Conservation (phyloP, 2,888 invertebrate genomes). For the Ornithoptera alexandrae region DNA sequence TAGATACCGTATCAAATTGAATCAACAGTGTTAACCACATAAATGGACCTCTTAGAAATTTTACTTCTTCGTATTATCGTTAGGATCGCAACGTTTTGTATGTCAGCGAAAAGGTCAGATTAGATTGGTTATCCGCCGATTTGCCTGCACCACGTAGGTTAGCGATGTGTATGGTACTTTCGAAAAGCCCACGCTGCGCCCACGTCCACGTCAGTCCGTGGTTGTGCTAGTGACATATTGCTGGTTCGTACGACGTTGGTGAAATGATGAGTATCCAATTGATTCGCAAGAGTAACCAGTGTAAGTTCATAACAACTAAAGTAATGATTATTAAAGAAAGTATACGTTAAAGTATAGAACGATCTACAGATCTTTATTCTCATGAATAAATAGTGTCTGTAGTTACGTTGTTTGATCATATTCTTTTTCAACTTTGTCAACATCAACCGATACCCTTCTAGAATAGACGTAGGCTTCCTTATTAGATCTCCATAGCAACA, state of each 20-base stretch:
- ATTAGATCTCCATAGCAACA: no score
- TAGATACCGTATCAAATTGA: slow-evolving; percentile 62
- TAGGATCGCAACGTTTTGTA: slow-evolving; percentile 30
- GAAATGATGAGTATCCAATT: slow-evolving; percentile 10
- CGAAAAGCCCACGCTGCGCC: slow-evolving; percentile 71
- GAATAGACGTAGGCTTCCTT: no score
- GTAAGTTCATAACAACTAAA: background rate
- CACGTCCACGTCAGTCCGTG: slow-evolving; percentile 51
- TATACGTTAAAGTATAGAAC: no score
- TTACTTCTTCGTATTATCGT: slow-evolving; percentile 25
- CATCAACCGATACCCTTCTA: no score
- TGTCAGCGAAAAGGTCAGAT: slow-evolving; percentile 38
- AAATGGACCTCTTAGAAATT: slow-evolving; percentile 39
- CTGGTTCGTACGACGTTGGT: slow-evolving; percentile 9
- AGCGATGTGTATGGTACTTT: slow-evolving; percentile 71
- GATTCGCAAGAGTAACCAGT: background rate
- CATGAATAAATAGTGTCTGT: no score
- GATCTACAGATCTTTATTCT: no score
- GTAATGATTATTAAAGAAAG: no score
- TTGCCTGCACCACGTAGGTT: slow-evolving; percentile 53
- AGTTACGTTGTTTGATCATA: no score
- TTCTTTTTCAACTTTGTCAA: no score
- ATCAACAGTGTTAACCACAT: slow-evolving; percentile 52
- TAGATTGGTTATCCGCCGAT: slow-evolving; percentile 52
- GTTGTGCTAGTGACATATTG: slow-evolving; percentile 24